Conservation (phyloP, 2,797 vertebrate genomes). For the Takifugu rubripes region DNA sequence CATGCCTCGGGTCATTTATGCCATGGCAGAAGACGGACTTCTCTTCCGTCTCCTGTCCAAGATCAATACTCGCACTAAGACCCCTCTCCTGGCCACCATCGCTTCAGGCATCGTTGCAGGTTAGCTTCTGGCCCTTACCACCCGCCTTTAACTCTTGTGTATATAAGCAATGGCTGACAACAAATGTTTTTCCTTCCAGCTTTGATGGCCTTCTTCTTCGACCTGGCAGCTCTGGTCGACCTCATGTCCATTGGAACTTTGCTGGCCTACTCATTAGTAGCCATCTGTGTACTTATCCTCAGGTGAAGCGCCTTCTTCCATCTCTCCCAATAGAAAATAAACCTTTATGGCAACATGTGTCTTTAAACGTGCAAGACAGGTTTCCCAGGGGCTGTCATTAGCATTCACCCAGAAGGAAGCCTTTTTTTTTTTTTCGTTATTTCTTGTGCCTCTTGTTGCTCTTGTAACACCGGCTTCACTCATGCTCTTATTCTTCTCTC, state of each 20-base stretch:
- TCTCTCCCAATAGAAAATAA: too few relatives aligned
- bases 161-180: not conserved
- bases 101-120: slow-evolving; percentile 86
- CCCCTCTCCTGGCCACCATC: slow-evolving; percentile 87
- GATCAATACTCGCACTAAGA: slow-evolving; percentile 84
- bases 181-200: slow-evolving; percentile 64
- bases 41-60: slow-evolving; percentile 84
- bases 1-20: slow-evolving; percentile 95
- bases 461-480: not conserved
- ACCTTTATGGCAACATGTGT: too few relatives aligned
- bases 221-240: slow-evolving; percentile 89
- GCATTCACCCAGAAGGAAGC: too few relatives aligned
- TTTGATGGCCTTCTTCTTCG: slow-evolving; percentile 89
- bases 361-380: not conserved
- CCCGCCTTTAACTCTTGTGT: not conserved
- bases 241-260: slow-evolving; percentile 97
- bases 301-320: slow-evolving; percentile 47
- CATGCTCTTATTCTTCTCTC: not conserved
- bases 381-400: too few relatives aligned
- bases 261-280: slow-evolving; percentile 92
- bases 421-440: too few relatives aligned
- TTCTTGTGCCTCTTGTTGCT: too few relatives aligned
- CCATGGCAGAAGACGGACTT: slow-evolving; percentile 94
- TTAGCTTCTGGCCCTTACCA: slow-evolving; percentile 36
- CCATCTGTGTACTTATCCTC: slow-evolving; percentile 87